Percentiles rank a stretch among this genome's conserved stretches.
These are phyloP conservation scores for Hirtodrosophila duncani DNA, from an alignment of 2,888 invertebrate genomes.

Conservation along the genomic window DNA sequence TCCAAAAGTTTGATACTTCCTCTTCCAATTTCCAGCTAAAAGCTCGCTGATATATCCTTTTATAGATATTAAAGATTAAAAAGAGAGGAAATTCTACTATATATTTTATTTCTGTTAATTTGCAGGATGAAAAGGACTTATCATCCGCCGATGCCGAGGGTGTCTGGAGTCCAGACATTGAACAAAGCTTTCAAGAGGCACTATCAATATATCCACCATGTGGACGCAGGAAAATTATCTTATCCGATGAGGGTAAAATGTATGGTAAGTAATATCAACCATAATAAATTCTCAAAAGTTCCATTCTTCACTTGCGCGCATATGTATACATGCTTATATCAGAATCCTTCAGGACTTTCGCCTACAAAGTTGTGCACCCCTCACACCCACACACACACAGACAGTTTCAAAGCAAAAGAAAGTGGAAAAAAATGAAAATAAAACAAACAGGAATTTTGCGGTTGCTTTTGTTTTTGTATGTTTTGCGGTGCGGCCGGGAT, in stretches of 20 bases:
- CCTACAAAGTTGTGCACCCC: neutral
- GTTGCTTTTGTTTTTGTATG: constrained; percentile 34
- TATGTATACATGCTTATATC: neutral
- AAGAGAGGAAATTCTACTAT: neutral
- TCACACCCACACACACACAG: neutral
- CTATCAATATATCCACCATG: constrained; percentile 99
- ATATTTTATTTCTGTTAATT: constrained; percentile 12
- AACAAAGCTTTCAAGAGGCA: constrained; percentile 99
- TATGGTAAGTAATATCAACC: constrained; percentile 90
- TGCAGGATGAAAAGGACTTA: constrained; percentile 90
- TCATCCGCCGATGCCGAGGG: constrained; percentile 99
- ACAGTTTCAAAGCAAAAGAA: constrained; percentile 41
- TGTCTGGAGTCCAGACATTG: constrained; percentile 99
- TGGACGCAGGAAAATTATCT: constrained; percentile 99
- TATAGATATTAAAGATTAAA: neutral
- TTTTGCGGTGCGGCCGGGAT: constrained; percentile 44
- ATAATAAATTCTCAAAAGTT: no score
- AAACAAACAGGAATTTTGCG: constrained; percentile 54
- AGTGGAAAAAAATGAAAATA: constrained; percentile 45
- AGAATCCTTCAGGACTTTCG: neutral
- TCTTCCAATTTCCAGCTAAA: no score
- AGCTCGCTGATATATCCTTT: no score
- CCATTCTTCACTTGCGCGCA: no score
- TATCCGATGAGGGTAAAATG: constrained; percentile 99
- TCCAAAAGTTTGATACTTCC: no score